phyloP scores from a whole-genome alignment of 1,140 invertebrate genomes.

The Pemphigus obesinymphae region DNA sequence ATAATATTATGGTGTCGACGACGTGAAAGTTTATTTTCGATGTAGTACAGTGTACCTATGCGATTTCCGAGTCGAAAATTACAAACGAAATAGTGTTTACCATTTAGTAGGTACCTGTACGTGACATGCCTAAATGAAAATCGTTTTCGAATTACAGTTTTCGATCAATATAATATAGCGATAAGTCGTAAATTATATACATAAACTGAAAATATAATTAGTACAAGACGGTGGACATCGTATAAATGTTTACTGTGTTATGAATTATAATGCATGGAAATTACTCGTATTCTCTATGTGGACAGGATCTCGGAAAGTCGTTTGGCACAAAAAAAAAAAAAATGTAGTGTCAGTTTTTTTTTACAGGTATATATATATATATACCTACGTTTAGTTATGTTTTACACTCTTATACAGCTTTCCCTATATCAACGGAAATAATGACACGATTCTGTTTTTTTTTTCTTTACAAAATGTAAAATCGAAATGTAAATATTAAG shows the following conservation, averaged over 20 bases:
- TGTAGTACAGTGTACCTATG: no score
- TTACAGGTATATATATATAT: no score
- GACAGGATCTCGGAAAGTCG: not conserved
- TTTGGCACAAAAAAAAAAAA: conserved; percentile 17
- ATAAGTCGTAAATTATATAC: not conserved
- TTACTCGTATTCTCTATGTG: conserved; percentile 13
- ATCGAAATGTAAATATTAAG: not conserved
- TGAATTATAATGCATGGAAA: not conserved
- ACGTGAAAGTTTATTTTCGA: not conserved
- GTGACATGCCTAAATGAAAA: not conserved
- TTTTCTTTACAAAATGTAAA: not conserved
- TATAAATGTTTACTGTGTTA: not conserved
- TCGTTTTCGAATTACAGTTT: not conserved
- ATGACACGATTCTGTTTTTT: not conserved
- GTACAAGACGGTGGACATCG: not conserved
- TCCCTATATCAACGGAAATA: not conserved
- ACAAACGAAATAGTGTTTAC: not conserved
- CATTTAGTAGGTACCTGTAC: no score
- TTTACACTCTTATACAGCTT: not conserved
- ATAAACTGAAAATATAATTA: conserved; percentile 28
- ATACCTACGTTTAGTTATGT: not conserved
- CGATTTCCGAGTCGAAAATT: not conserved
- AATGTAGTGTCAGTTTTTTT: not conserved
- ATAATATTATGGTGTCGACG: no score
- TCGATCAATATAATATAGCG: conserved; percentile 2